Evolutionary conservation across 37 sponge, comb jelly and placozoan genomes (phyloP).

Genomic region (Lycopodina hypogea): DNA sequence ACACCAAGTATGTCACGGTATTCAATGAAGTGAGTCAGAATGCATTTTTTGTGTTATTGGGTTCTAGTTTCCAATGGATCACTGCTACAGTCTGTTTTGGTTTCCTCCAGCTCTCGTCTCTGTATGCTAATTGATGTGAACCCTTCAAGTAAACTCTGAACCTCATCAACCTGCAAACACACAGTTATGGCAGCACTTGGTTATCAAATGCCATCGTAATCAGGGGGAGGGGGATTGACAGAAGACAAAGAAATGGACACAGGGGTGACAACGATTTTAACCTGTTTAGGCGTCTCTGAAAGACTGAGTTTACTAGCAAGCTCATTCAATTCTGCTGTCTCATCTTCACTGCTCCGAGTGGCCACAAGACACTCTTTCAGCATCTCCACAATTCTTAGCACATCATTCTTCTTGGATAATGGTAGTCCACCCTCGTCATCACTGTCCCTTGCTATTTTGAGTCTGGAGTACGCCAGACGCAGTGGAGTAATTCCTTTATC

Average conservation of each 20-base stretch:
- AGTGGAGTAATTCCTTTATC: slow-evolving; percentile 56
- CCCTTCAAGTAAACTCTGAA: slow-evolving; percentile 43
- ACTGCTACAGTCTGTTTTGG: no score
- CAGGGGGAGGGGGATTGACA: neutral
- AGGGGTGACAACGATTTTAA: neutral
- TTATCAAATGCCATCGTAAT: no score
- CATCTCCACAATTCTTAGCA: slow-evolving; percentile 59
- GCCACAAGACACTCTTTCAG: slow-evolving; percentile 46
- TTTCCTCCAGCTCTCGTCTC: slow-evolving; percentile 5
- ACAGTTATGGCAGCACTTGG: no score
- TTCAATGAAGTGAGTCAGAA: no score
- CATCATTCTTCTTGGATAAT: slow-evolving; percentile 31
- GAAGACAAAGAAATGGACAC: neutral
- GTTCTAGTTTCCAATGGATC: no score
- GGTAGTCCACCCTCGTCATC: slow-evolving; percentile 11
- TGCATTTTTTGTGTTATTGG: no score
- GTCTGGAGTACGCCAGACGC: slow-evolving; percentile 60
- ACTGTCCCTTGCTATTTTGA: slow-evolving; percentile 33
- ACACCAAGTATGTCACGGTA: no score
- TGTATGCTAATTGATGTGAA: slow-evolving; percentile 60
- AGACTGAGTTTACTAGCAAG: slow-evolving; percentile 56
- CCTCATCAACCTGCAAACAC: slow-evolving; percentile 64
- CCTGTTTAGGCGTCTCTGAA: slow-evolving; percentile 61
- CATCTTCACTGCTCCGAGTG: slow-evolving; percentile 28
- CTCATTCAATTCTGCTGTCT: slow-evolving; percentile 45